Evolutionary conservation across 1,140 invertebrate species (phyloP).

Genomic region (Formica exsecta): DNA sequence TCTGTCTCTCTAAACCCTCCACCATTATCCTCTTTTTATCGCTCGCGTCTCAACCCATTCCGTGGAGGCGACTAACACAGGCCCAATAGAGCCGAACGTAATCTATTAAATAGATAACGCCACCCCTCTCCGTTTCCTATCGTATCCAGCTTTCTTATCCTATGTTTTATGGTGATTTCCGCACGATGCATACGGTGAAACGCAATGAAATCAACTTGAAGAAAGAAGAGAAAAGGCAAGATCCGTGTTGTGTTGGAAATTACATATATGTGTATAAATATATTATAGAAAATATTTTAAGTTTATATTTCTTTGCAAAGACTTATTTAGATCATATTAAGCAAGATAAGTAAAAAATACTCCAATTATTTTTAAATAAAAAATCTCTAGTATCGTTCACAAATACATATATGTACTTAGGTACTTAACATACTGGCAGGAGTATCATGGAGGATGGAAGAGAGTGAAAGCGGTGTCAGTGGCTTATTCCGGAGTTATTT

Average conservation of each 20-base stretch:
- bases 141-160: not conserved
- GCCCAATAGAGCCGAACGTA: conserved; percentile 75
- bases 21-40: conserved; percentile 77
- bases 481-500: conserved; percentile 83
- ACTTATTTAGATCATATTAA: not conserved
- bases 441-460: conserved; percentile 45
- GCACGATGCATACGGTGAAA: conserved; percentile 32
- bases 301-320: not conserved
- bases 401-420: conserved; percentile 26
- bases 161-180: conserved; percentile 22
- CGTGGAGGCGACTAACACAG: conserved; percentile 74
- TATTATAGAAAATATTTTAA: not conserved
- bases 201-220: conserved; percentile 36
- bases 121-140: conserved; percentile 29
- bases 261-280: not conserved
- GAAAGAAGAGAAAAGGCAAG: not conserved
- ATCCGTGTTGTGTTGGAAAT: not conserved
- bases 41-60: conserved; percentile 46
- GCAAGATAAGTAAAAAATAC: not conserved
- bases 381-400: not conserved
- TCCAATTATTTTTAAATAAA: not conserved
- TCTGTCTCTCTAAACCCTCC: conserved; percentile 60
- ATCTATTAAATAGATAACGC: conserved; percentile 80
- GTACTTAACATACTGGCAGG: conserved; percentile 53
- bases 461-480: conserved; percentile 60